Conservation (phyloP, 2,888 invertebrate genomes). For the Ormyrus pomaceus region DNA sequence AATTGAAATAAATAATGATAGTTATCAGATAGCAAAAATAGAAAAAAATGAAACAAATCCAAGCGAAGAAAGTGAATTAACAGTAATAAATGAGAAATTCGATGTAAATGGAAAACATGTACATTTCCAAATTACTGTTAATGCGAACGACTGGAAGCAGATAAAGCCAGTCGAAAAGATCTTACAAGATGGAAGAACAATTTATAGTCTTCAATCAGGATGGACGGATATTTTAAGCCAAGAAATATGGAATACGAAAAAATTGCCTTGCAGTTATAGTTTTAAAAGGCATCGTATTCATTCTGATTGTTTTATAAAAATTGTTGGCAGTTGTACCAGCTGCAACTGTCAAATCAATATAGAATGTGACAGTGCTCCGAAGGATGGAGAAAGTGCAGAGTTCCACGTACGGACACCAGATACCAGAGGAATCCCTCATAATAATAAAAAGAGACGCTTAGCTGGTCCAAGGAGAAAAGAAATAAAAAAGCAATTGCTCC, state of each 20-base stretch:
- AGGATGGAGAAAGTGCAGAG: background rate
- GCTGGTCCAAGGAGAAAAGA: background rate
- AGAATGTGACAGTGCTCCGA: background rate
- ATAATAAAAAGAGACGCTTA: background rate
- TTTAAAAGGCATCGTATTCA: slow-evolving; percentile 5
- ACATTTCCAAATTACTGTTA: too few species aligned
- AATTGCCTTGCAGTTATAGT: slow-evolving; percentile 24
- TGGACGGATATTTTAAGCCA: slow-evolving; percentile 9
- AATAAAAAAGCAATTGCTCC: slow-evolving; percentile 9
- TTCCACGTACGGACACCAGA: background rate
- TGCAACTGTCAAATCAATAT: background rate
- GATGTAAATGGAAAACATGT: background rate
- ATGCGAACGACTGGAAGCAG: background rate
- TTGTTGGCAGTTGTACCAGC: background rate
- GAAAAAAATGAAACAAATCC: background rate
- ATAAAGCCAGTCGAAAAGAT: background rate
- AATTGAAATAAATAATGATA: background rate
- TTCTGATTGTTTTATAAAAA: background rate
- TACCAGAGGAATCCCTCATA: slow-evolving; percentile 1
- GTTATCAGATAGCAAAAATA: background rate
- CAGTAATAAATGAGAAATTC: background rate
- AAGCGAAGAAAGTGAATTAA: background rate
- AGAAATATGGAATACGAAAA: background rate
- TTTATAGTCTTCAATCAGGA: background rate
- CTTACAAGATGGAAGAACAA: background rate